phyloP scores from a whole-genome alignment of 2,113 vertebrate genomes.

The Redunca redunca region DNA sequence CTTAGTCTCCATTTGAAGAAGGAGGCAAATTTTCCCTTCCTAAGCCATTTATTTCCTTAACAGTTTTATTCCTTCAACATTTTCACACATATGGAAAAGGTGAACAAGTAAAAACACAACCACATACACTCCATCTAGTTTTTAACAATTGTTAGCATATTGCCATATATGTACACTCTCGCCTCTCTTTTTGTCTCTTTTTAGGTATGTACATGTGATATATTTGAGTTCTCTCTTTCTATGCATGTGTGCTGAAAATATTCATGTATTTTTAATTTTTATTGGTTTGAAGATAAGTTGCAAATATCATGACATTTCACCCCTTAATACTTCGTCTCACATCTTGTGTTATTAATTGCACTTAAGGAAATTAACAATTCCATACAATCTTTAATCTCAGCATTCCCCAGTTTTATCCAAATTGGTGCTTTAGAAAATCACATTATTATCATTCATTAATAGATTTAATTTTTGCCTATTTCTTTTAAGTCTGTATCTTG shows the following conservation, averaged over 20 bases:
- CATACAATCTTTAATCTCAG: background rate
- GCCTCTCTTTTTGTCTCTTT: background rate
- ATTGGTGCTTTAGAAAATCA: background rate
- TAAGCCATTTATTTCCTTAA: background rate
- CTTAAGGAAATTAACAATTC: background rate
- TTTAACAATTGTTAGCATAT: background rate
- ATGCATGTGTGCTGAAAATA: background rate
- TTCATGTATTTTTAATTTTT: background rate
- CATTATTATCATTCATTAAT: background rate
- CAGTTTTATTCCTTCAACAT: background rate
- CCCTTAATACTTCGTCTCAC: background rate
- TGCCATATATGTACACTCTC: background rate
- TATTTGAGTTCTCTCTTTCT: background rate
- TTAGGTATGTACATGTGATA: background rate
- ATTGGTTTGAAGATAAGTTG: background rate
- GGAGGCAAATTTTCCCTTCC: background rate
- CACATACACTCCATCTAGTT: background rate
- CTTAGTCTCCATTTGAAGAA: background rate
- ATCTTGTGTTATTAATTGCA: background rate
- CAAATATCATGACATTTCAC: background rate
- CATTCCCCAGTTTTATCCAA: background rate
- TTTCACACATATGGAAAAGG: background rate
- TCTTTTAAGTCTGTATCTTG: background rate
- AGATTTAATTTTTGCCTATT: background rate
- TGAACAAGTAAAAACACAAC: background rate